These are phyloP conservation scores for Myanophis thanlyinensis DNA, from an alignment of 2,113 vertebrate genomes.

Conservation along the genomic window DNA sequence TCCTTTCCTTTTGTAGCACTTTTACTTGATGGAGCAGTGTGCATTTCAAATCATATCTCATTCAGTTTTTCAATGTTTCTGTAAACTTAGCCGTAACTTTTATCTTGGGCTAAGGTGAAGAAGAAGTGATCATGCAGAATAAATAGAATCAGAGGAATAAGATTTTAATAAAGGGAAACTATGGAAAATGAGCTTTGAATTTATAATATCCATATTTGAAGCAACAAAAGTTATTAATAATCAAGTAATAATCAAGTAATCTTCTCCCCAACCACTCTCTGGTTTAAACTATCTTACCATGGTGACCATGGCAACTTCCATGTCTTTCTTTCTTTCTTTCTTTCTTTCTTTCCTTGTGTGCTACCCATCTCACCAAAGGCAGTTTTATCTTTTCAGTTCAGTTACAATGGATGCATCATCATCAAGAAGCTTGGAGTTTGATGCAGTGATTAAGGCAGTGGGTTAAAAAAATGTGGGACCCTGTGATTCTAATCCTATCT, in stretches of 20 bases:
- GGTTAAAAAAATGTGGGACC: background rate
- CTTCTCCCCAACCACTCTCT: background rate
- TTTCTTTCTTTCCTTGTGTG: background rate
- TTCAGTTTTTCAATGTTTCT: background rate
- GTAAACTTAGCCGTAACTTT: background rate
- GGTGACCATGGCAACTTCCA: background rate
- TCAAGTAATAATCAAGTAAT: background rate
- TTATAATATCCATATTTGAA: background rate
- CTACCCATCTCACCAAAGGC: background rate
- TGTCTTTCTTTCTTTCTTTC: background rate
- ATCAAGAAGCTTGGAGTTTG: background rate
- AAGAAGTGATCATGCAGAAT: background rate
- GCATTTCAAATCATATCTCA: background rate
- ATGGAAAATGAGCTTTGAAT: background rate
- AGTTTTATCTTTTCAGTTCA: background rate
- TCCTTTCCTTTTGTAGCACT: background rate
- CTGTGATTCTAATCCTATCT: background rate
- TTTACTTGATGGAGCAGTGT: background rate
- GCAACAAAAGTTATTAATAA: background rate
- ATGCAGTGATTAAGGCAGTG: background rate
- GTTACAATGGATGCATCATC: background rate
- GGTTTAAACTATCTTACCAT: background rate
- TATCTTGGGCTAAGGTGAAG: background rate
- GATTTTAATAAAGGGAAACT: background rate
- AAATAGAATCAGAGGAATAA: background rate